Conservation (phyloP, 2,113 vertebrate species). For the Clinocottus analis region DNA sequence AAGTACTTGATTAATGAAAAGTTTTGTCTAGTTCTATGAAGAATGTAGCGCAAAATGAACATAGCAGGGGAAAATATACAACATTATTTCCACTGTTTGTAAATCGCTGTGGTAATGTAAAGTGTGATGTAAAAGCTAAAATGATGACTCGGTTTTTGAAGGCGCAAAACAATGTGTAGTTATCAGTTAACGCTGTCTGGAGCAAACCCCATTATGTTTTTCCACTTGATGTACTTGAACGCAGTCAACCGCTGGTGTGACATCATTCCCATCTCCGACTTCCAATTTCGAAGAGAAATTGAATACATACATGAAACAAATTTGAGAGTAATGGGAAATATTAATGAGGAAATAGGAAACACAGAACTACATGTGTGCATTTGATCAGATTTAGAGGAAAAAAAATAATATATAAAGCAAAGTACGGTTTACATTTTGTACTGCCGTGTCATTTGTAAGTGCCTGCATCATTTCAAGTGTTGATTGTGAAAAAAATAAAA, state of each 20-base stretch:
- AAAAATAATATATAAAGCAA: too few species aligned
- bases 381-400: too few species aligned
- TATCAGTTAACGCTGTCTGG: too few species aligned
- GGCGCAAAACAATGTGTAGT: too few species aligned
- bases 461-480: too few species aligned
- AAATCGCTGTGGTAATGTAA: not conserved
- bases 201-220: not conserved
- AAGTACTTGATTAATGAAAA: not conserved
- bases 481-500: too few species aligned
- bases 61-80: not conserved
- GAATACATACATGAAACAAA: not conserved
- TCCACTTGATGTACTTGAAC: not conserved
- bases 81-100: not conserved
- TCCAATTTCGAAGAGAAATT: not conserved
- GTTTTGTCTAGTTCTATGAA: not conserved
- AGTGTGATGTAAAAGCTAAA: not conserved
- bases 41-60: not conserved
- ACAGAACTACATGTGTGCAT: too few species aligned
- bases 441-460: too few species aligned
- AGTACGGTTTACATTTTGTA: too few species aligned
- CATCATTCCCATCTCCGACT: too few species aligned
- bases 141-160: too few species aligned
- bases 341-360: not conserved
- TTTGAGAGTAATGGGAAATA: not conserved
- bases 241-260: not conserved